These are phyloP conservation scores for Paralichthys olivaceus DNA, from an alignment of 2,113 vertebrate species.

Conservation along the genomic window DNA sequence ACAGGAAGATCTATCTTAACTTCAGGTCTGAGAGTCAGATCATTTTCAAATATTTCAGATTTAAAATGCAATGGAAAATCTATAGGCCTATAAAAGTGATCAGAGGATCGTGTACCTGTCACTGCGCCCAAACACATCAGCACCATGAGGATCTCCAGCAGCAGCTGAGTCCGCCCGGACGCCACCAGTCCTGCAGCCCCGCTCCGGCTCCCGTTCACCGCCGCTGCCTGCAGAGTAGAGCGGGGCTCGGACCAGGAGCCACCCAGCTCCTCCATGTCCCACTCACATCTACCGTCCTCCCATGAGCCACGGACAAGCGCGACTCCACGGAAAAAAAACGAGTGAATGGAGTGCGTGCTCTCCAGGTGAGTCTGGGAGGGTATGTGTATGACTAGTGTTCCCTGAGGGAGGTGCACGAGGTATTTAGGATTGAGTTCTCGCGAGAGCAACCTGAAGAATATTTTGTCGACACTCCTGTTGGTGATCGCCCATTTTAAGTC, in stretches of 20 bases:
- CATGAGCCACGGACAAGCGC: not conserved
- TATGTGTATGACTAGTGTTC: no score
- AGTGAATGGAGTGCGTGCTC: constrained; percentile 15
- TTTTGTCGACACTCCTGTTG: no score
- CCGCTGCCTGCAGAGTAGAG: not conserved
- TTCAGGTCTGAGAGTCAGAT: no score
- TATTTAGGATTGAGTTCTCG: no score
- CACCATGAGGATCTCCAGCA: constrained; percentile 81
- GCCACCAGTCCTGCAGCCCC: not conserved
- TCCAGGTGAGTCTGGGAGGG: not conserved
- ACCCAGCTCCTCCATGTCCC: constrained; percentile 53
- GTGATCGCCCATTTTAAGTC: no score
- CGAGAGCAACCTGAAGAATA: no score
- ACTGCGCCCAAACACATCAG: constrained; percentile 83
- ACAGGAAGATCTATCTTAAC: not conserved
- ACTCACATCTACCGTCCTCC: not conserved
- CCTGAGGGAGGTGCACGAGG: no score
- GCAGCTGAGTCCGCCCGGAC: constrained; percentile 52
- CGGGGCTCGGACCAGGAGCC: constrained; percentile 31
- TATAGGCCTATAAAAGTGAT: not conserved
- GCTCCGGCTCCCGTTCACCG: constrained; percentile 44
- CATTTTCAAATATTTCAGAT: no score
- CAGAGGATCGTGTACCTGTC: constrained; percentile 66
- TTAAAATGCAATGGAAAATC: no score
- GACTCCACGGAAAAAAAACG: not conserved